Evolutionary conservation across 1,140 invertebrate genomes (phyloP).

Genomic region (Trachymyrmex cornetzi): DNA sequence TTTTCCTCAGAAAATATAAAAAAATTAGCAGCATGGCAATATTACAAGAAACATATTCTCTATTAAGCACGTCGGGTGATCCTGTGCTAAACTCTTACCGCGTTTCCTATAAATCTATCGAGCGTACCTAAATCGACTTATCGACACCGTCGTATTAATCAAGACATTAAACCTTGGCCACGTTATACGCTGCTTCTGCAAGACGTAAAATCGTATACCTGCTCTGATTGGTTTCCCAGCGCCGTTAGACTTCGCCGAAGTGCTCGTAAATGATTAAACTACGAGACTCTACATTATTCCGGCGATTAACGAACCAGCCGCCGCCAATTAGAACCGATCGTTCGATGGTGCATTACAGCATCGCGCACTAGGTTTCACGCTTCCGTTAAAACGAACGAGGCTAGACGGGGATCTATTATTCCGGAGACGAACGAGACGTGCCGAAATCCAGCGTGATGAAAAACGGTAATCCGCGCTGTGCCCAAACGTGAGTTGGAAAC

Average conservation of each 20-base stretch:
- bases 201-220: slow-evolving; percentile 33
- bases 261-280: slow-evolving; percentile 60
- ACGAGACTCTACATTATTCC: slow-evolving; percentile 47
- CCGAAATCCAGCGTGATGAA: slow-evolving; percentile 26
- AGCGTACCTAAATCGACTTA: slow-evolving; percentile 25
- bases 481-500: slow-evolving; percentile 38
- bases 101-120: not conserved
- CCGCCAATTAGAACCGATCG: slow-evolving; percentile 45
- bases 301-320: slow-evolving; percentile 47
- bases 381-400: slow-evolving; percentile 28
- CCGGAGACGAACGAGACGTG: not conserved
- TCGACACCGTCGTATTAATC: slow-evolving; percentile 42
- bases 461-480: slow-evolving; percentile 39
- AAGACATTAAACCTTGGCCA: slow-evolving; percentile 12
- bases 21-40: not conserved
- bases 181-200: not conserved
- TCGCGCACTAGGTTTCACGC: slow-evolving; percentile 22
- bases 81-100: not conserved
- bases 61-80: not conserved
- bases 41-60: not conserved
- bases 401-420: slow-evolving; percentile 18
- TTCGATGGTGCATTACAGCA: not conserved
- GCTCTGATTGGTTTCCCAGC: slow-evolving; percentile 9
- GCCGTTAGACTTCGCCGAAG: slow-evolving; percentile 28
- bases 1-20: not conserved